Evolutionary conservation across 2,113 vertebrate species (phyloP), one percentile per base, ranked within the genome.

Genomic region (Laterallus jamaicensis): DNA sequence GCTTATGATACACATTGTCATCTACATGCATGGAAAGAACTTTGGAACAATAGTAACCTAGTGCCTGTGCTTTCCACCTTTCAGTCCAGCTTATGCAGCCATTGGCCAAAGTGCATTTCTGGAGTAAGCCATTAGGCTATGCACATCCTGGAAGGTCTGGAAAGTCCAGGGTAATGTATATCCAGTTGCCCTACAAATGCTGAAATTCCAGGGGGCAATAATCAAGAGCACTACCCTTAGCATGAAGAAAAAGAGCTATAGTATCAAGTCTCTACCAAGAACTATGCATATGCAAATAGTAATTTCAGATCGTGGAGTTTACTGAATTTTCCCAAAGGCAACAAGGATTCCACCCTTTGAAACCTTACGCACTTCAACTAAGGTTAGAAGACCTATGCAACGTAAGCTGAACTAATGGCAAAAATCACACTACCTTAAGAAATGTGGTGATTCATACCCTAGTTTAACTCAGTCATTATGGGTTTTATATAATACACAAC

Each of bases 351-450:
- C 24, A 82, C 15, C 19, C 32, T 67, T 60, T 62, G 66, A 42
- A 70, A 50, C 26, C 54, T 68, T 5, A 74, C 15, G 59, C 12
- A 47, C 19, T 12, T 32, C 17, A 52, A 12, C 15, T 26, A 21
- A 32, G 13, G 28, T 56, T 29, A 76, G 25, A 13, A 87, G 24
- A 69, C 29, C 25, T 12, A 66, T 1, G 0, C 67, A 42, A 58
- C 0, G 0, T 10, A 26, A 5, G 62, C 56, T 79, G 40, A 85
- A 85, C 20, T 55, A 82, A 62, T 4, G 5, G 29, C 12, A 78
- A 70, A 78, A 49, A 20, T 22, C 15, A 84, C 15, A 60, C 17
- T 31, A 74, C 54, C 32, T 13, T 28, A 40, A 60, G 17, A 32
- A 67, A 10, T 4, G 5, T 67, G 20, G 21, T 12, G 7, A 35